Conservation (phyloP, 1,140 invertebrate genomes). For the Platorchestia sp. region DNA sequence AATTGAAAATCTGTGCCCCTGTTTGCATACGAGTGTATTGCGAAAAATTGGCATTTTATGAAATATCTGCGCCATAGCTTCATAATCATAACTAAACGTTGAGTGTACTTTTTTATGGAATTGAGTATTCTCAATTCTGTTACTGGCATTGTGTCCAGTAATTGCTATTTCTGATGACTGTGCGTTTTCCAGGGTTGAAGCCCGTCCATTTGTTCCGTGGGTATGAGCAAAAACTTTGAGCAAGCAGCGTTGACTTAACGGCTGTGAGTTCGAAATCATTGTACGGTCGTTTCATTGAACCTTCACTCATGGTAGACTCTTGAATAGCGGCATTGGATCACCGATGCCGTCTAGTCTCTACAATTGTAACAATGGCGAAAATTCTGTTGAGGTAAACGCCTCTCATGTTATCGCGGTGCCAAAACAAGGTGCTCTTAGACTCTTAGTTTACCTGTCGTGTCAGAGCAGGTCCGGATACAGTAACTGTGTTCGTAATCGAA, state of each 20-base stretch:
- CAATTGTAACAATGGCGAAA: neutral
- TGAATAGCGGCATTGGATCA: neutral
- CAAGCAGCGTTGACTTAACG: neutral
- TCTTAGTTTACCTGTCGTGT: neutral
- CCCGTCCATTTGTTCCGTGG: neutral
- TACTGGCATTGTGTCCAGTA: neutral
- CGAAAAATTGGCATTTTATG: no score
- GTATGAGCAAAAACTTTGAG: neutral
- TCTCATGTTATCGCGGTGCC: neutral
- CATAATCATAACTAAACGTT: neutral
- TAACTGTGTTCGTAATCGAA: neutral
- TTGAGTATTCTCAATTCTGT: neutral
- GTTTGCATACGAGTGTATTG: neutral
- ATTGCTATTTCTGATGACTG: neutral
- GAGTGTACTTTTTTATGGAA: neutral
- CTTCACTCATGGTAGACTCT: neutral
- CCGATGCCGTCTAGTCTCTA: neutral
- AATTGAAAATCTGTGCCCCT: neutral
- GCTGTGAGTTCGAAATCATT: neutral
- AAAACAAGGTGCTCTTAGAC: neutral
- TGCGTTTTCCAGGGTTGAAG: neutral
- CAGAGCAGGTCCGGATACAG: neutral
- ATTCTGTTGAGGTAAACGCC: neutral
- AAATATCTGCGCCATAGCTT: neutral
- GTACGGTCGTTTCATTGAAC: no score